Conservation (phyloP, 2,113 vertebrate species). For the Mellivora capensis region DNA sequence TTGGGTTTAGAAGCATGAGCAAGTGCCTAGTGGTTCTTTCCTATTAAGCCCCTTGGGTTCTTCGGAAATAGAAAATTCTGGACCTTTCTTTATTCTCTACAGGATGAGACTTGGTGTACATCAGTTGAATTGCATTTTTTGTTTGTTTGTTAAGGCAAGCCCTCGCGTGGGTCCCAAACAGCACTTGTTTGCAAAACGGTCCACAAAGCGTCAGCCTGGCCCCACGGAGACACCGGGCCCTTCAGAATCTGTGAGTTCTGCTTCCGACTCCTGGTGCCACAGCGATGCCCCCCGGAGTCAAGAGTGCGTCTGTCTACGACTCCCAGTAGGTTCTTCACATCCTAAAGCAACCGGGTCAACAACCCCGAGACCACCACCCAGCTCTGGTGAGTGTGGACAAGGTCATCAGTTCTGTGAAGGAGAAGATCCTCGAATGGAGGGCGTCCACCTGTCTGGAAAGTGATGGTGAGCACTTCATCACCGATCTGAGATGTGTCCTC, state of each 20-base stretch:
- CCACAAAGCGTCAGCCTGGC: not conserved
- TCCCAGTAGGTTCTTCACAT: not conserved
- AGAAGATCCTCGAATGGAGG: slow-evolving; percentile 59
- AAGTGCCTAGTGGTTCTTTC: not conserved
- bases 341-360: slow-evolving; percentile 76
- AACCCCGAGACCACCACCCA: slow-evolving; percentile 79
- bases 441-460: slow-evolving; percentile 71
- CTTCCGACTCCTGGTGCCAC: not conserved
- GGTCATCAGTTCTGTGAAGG: slow-evolving; percentile 78
- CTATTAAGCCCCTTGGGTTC: not conserved
- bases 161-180: not conserved
- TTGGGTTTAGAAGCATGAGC: not conserved
- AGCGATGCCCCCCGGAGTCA: not conserved
- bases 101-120: not conserved
- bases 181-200: not conserved
- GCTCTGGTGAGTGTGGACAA: slow-evolving; percentile 27
- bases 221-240: not conserved
- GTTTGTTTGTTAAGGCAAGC: not conserved
- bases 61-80: not conserved
- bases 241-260: not conserved
- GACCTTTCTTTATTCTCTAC: not conserved
- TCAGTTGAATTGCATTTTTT: not conserved
- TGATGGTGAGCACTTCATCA: slow-evolving; percentile 87
- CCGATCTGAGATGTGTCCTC: slow-evolving; percentile 80
- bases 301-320: not conserved